Base-by-base conservation (phyloP, 2,113 vertebrate genomes). In the Echinops telfairi region DNA sequence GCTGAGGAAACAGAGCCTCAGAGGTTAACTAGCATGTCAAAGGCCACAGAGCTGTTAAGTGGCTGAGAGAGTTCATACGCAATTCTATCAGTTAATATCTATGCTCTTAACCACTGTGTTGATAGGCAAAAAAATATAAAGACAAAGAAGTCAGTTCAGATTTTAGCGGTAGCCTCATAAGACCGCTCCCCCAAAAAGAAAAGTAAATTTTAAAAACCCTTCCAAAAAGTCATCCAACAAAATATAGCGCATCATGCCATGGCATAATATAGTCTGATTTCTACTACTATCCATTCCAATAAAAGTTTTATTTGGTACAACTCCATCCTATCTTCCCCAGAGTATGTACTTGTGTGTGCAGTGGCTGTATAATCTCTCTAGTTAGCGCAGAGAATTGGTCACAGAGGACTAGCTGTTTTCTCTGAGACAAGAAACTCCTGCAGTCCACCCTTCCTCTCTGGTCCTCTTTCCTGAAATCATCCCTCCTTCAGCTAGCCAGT, bases 371-470 rank as follows among this genome's bases (percentile, higher is more conserved):
- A 33, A 70, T 88, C 68, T 62, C 75, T 90, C 92, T 75, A 70
- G 36, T 83, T 86, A 64, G 60, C 81, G 36, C 66, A 47, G 47
- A 80, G 31, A 93, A 85, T 0, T 93, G 76, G 81, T 68, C 86
- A 43, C 77, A 83, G 83, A 90, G 89, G 91, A 95, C 81, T 62
- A 38, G 53, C 60, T 79, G 53, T 92, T 78, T 95, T 84, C 89
- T 89, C 86, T 8, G 2, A 79, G 80, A 82, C 36, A 58, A 94
- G 57, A 88, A 77, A 80, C 1, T 83, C 78, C 78, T 93, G 91
- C 66, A 38, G 43, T 36, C 85, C 92, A 60, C 38, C 36, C 40
- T 29, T 27, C 36, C 76, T 11, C 93, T 81, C 88, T 70, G 58
- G 79, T 29, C 20, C n/a, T 88, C 58, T 86, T 94, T 68, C 58